A percentile compares a stretch with the other conserved stretches of the same genome.
These are phyloP conservation scores for Ischnura elegans DNA, from an alignment of 2,888 invertebrate genomes.

Conservation along the genomic window DNA sequence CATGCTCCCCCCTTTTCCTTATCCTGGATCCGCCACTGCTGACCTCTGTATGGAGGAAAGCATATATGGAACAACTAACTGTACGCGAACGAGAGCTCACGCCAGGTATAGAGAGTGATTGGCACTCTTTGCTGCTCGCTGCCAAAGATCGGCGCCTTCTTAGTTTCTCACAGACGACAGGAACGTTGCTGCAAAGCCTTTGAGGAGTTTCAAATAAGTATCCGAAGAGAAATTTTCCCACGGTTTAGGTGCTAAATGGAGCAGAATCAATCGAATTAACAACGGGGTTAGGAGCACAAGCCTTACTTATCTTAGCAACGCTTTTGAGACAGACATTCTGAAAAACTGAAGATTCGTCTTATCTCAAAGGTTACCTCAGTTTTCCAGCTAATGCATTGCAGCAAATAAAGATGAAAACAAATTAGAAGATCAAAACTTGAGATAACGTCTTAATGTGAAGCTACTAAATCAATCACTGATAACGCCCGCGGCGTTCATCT, in stretches of 20 bases:
- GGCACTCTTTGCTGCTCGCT: neutral
- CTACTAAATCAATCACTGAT: too few relatives aligned
- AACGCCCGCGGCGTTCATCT: too few relatives aligned
- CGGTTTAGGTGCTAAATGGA: neutral
- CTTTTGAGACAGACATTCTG: neutral
- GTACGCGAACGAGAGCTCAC: neutral
- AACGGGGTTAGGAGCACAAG: neutral
- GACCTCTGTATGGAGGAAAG: neutral
- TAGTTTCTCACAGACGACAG: neutral
- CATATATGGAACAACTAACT: neutral
- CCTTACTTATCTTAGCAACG: too few relatives aligned
- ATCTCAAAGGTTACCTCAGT: neutral
- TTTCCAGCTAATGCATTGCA: neutral
- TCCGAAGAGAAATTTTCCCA: neutral
- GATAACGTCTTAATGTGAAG: too few relatives aligned
- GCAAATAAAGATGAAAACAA: too few relatives aligned
- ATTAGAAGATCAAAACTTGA: too few relatives aligned
- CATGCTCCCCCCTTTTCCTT: too few relatives aligned
- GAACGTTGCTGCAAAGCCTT: neutral
- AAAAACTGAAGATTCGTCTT: neutral
- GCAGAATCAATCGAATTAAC: neutral
- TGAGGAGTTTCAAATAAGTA: neutral
- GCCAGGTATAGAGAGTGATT: neutral
- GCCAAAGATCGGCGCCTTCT: neutral
- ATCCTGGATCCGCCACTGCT: too few relatives aligned